A percentile compares a stretch with the other conserved stretches of the same genome.
Conservation (phyloP, 2,797 vertebrate genomes). For the Pogoniulus pusillus region DNA sequence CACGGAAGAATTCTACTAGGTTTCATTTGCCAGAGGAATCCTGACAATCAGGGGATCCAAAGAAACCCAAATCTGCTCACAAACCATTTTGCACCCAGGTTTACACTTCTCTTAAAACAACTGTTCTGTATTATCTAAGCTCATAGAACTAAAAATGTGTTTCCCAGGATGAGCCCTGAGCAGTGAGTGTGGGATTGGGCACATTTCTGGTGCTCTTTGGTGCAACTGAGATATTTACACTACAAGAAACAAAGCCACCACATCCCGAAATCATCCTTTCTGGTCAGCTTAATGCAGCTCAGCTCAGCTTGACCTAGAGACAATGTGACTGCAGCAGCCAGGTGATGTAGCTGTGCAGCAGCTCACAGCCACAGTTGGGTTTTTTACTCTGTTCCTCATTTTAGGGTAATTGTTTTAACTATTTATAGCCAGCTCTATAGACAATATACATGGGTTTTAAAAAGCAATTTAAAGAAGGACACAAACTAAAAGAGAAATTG, state of each 20-base stretch:
- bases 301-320: neutral
- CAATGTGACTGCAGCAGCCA: neutral
- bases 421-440: neutral
- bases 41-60: neutral
- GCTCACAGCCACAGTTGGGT: too few species aligned
- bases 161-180: neutral
- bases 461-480: neutral
- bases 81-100: neutral
- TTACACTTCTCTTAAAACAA: neutral
- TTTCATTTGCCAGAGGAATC: neutral
- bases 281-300: neutral
- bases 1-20: neutral
- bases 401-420: neutral
- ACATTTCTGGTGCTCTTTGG: neutral
- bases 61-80: neutral
- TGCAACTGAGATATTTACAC: neutral
- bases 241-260: neutral
- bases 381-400: neutral
- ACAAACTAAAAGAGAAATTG: neutral
- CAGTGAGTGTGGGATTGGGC: neutral
- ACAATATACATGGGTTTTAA: fast-evolving
- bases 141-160: neutral
- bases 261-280: neutral
- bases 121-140: neutral
- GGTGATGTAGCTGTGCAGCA: neutral